Percentiles rank a stretch among this genome's conserved stretches.
These are phyloP conservation scores for Carcharodon carcharias DNA, from an alignment of 2,797 vertebrate species.

Conservation along the genomic window DNA sequence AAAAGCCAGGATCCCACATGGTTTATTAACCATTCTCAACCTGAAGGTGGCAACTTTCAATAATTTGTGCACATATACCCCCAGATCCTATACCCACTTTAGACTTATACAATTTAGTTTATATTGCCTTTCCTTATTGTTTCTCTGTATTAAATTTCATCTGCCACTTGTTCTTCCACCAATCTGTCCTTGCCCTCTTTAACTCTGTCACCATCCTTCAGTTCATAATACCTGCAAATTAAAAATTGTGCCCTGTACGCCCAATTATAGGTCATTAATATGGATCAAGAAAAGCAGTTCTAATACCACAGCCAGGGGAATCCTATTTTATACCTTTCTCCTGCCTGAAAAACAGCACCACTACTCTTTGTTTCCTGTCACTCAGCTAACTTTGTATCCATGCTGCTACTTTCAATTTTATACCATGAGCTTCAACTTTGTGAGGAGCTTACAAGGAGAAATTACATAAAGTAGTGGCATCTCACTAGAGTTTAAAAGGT, in stretches of 20 bases:
- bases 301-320: not conserved
- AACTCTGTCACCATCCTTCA: not conserved
- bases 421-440: not conserved
- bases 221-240: not conserved
- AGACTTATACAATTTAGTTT: no score
- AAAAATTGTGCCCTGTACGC: not conserved
- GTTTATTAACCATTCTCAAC: no score
- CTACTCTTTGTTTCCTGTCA: not conserved
- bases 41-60: no score
- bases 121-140: no score
- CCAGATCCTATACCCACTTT: no score
- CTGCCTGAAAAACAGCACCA: not conserved
- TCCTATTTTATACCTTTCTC: no score
- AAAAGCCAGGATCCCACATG: no score
- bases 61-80: no score
- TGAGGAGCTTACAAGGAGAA: not conserved
- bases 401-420: not conserved
- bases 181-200: not conserved
- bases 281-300: not conserved
- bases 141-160: no score
- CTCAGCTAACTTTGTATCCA: not conserved
- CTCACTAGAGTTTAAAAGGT: no score
- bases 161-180: no score
- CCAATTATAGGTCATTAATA: not conserved
- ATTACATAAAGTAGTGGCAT: not conserved